Base-by-base conservation (phyloP, 2,113 vertebrate species). In the Taxidea taxus region DNA sequence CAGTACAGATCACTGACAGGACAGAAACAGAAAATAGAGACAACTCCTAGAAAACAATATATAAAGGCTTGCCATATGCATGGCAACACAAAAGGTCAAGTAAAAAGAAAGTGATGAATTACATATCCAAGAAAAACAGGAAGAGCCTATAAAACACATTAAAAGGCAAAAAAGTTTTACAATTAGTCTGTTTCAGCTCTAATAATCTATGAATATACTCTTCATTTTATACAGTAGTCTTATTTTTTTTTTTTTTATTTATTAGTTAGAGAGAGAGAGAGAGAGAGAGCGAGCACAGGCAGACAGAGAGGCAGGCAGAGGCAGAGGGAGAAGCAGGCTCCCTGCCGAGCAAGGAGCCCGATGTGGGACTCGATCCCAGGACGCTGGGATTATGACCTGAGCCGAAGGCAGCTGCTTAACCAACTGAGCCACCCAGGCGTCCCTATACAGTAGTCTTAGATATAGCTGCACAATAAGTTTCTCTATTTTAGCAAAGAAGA, bases 401-500 rank as follows among this genome's bases (percentile, higher is more conserved):
- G n/a, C n/a, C n/a, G n/a, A n/a, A n/a, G n/a, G n/a, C n/a, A n/a
- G n/a, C n/a, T n/a, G n/a, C n/a, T n/a, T n/a, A n/a, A n/a, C n/a
- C n/a, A n/a, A n/a, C n/a, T n/a, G n/a, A n/a, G n/a, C n/a, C n/a
- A n/a, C n/a, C n/a, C n/a, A n/a, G n/a, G n/a, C n/a, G n/a, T n/a
- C n/a, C n/a, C n/a, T 56, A 87, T 39, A 75, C 10, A 85, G 27
- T 12, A 25, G 4, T 70, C 20, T 85, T 87, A 88, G 2, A 66
- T 27, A 64, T 1, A 93, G 74, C n/a, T 95, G 29, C 56, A 54
- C 49, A 81, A 34, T 58, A 29, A 37, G 8, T 60, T 94, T 60
- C 56, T 91, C 20, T 95, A 66, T 75, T 91, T 85, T 89, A 88
- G 51, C 39, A 90, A 9, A 96, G 6, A 84, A 96, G 7, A 84